Evolutionary conservation across 2,888 invertebrate species (phyloP), one percentile per base, ranked within the genome.

Genomic region (Apodemia zela): DNA sequence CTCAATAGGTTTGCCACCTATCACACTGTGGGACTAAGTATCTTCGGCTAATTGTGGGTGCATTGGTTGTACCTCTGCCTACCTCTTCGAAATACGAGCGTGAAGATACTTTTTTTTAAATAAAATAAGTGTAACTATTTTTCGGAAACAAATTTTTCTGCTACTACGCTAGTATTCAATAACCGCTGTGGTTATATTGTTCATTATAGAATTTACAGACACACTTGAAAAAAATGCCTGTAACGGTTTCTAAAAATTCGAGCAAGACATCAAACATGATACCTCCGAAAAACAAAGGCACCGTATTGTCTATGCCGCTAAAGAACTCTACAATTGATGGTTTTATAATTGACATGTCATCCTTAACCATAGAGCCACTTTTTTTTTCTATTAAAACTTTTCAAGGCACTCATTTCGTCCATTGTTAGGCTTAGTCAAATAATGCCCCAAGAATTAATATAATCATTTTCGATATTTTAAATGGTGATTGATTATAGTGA

Each of bases 401-500:
- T 77, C 81, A 76, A 80, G 78, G 77, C 84, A 84, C 82, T 84
- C 86, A 82, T 82, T 79, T 75, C 75, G 69, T 68, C 83, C 75
- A 84, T 89, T 89, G 89, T 90, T 82, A 69, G 79, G 77, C 85
- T 88, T 87, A 88, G 87, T 86, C 87, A 89, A 89, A 90, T 89
- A 90, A 89, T 86, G 81, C 81, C 78, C 75, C 71, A 73, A 73
- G 83, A 85, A 90, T 89, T 90, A 90, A 90, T 90, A 86, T 88
- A 87, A 85, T 86, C 85, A 89, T 87, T 85, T 84, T 81, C 75
- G 79, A 85, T 85, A 83, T 84, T 82, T 81, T 81, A 82, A 86
- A 85, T 84, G 85, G 87, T 90, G 90, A 90, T 90, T 90, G 90
- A 90, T 90, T 88, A 83, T 79, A 75, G 75, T 90, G 90, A 90